Evolutionary conservation across 92 coral and sea anemone species (phyloP).

Genomic region (Epizoanthus rinbou): DNA sequence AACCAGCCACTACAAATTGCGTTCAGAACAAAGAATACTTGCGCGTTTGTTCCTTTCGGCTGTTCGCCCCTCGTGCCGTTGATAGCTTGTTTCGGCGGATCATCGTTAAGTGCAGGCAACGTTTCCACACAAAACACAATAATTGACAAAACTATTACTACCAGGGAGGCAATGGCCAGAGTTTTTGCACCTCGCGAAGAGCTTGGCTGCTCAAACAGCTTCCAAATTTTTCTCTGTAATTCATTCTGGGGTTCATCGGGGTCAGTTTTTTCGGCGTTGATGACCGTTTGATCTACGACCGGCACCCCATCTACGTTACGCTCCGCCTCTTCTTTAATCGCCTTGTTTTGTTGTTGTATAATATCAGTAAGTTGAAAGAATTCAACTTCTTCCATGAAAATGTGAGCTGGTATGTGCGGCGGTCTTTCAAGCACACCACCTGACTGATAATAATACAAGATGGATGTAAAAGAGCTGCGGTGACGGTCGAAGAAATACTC

Average conservation of each 20-base stretch:
- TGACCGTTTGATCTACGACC: conserved; percentile 1
- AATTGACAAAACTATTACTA: conserved; percentile 80
- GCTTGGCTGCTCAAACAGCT: conserved; percentile 80
- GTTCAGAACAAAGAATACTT: conserved; percentile 68
- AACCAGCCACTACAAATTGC: conserved; percentile 94
- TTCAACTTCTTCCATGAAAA: conserved; percentile 84
- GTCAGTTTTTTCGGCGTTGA: conserved; percentile 22
- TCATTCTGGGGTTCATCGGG: conserved; percentile 74
- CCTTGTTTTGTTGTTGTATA: conserved; percentile 76
- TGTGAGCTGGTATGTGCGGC: conserved; percentile 74
- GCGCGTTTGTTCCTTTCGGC: conserved; percentile 39
- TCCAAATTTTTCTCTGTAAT: conserved; percentile 67
- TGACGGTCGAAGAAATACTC: conserved; percentile 97
- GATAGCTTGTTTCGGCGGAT: conserved; percentile 11
- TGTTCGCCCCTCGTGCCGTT: conserved; percentile 49
- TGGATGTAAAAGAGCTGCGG: conserved; percentile 93
- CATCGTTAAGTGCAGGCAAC: conserved; percentile 69
- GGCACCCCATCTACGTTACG: conserved; percentile 2
- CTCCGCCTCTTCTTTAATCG: conserved; percentile 56
- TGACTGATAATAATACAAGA: conserved; percentile 93
- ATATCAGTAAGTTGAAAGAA: conserved; percentile 88
- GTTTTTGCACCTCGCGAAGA: conserved; percentile 77
- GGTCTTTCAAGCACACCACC: conserved; percentile 90
- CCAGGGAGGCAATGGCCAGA: conserved; percentile 78
- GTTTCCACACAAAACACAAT: conserved; percentile 93